phyloP scores from a whole-genome alignment of 2,888 invertebrate species.

The Philopedon plagiatum region DNA sequence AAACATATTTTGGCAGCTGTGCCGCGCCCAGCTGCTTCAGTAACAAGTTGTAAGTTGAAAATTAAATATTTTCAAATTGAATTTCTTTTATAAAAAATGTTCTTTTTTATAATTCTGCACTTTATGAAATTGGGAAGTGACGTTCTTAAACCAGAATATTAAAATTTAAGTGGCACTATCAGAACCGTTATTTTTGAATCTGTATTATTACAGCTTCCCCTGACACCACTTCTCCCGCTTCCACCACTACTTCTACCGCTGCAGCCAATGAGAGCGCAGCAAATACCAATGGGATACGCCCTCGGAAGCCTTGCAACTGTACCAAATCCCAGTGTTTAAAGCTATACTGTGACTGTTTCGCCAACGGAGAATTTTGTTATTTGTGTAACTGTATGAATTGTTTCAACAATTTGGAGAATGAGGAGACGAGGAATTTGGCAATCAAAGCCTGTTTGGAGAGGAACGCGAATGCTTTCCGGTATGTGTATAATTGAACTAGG shows the following conservation, averaged over 20 bases:
- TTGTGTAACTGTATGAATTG: constrained; percentile 98
- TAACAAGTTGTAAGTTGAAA: constrained; percentile 34
- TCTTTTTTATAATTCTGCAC: no score
- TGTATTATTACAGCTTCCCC: constrained; percentile 15
- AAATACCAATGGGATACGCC: constrained; percentile 70
- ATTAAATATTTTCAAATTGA: neutral
- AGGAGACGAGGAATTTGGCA: constrained; percentile 93
- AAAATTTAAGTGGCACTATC: no score
- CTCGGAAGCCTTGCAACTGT: constrained; percentile 97
- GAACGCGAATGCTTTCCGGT: constrained; percentile 93
- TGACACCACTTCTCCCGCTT: constrained; percentile 25
- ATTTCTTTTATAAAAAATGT: no score
- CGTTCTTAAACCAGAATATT: no score
- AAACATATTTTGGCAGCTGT: constrained; percentile 9
- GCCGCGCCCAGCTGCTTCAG: constrained; percentile 36
- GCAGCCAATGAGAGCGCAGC: constrained; percentile 19
- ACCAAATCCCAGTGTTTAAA: constrained; percentile 99
- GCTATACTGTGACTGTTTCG: constrained; percentile 99
- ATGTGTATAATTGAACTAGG: no score
- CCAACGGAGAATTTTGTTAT: constrained; percentile 99
- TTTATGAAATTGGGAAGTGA: no score
- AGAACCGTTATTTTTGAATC: neutral
- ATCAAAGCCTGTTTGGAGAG: constrained; percentile 95
- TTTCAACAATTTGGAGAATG: constrained; percentile 95
- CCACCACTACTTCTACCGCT: neutral